Evolutionary conservation across 2,888 invertebrate species (phyloP).

Genomic region (Diachrysia chrysitis): DNA sequence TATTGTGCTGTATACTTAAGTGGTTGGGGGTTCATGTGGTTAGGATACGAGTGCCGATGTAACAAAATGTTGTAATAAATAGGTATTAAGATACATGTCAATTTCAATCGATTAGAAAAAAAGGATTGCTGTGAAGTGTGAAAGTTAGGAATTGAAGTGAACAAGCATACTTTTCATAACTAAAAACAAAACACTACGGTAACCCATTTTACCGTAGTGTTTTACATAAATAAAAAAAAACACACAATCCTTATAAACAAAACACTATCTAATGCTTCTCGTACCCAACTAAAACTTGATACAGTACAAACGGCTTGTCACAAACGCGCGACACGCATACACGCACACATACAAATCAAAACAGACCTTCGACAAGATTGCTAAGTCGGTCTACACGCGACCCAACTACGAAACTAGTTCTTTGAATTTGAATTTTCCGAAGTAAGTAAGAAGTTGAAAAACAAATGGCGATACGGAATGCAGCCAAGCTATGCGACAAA

Average conservation of each 20-base stretch:
- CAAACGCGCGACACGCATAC: constrained; percentile 34
- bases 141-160: no score
- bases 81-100: not conserved
- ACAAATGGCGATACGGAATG: constrained; percentile 80
- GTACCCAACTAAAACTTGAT: constrained; percentile 1
- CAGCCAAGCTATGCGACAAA: constrained; percentile 74
- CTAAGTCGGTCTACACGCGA: constrained; percentile 62
- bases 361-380: constrained; percentile 69
- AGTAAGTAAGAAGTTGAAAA: constrained; percentile 78
- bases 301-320: constrained; percentile 30
- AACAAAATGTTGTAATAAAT: constrained; percentile 18
- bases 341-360: constrained; percentile 66
- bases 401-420: constrained; percentile 70
- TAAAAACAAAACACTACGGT: not conserved
- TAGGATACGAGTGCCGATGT: constrained; percentile 70
- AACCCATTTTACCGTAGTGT: no score
- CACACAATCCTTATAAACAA: no score
- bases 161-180: not conserved
- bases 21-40: constrained; percentile 39
- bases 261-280: not conserved
- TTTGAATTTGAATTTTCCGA: constrained; percentile 75
- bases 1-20: constrained; percentile 66
- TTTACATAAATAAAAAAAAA: no score
- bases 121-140: no score
- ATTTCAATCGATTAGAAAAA: no score